phyloP scores from a whole-genome alignment of 2,113 vertebrate species.

The Macquaria australasica region DNA sequence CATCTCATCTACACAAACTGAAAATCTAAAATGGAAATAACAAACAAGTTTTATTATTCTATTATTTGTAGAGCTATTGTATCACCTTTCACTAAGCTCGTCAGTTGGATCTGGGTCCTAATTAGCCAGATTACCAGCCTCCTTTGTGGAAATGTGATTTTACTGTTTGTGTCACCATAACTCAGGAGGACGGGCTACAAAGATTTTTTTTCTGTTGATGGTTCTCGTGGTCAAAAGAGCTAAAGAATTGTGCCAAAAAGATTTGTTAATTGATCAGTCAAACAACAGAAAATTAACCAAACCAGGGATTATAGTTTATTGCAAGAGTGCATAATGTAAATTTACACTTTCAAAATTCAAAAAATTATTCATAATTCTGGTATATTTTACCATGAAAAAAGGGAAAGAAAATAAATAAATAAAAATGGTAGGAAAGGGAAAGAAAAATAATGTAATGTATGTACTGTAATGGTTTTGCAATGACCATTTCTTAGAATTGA shows the following conservation, averaged over 20 bases:
- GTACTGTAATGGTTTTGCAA: too few relatives aligned
- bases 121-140: slow-evolving; percentile 1
- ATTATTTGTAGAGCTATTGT: not conserved
- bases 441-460: too few relatives aligned
- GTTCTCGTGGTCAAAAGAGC: not conserved
- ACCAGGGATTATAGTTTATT: too few relatives aligned
- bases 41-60: not conserved
- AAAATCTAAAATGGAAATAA: not conserved
- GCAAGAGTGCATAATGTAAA: not conserved
- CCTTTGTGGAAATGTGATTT: not conserved
- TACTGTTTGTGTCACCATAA: not conserved
- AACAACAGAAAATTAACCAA: not conserved
- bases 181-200: not conserved
- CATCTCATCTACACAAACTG: not conserved
- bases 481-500: not conserved
- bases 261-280: not conserved
- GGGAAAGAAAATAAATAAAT: too few relatives aligned
- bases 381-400: too few relatives aligned
- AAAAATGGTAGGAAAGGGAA: too few relatives aligned
- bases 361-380: too few relatives aligned
- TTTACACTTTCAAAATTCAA: too few relatives aligned
- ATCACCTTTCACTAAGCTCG: not conserved
- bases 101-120: not conserved
- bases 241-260: not conserved
- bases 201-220: not conserved